phyloP scores from a whole-genome alignment of 2,888 invertebrate genomes.

The Heliconius ismenius region DNA sequence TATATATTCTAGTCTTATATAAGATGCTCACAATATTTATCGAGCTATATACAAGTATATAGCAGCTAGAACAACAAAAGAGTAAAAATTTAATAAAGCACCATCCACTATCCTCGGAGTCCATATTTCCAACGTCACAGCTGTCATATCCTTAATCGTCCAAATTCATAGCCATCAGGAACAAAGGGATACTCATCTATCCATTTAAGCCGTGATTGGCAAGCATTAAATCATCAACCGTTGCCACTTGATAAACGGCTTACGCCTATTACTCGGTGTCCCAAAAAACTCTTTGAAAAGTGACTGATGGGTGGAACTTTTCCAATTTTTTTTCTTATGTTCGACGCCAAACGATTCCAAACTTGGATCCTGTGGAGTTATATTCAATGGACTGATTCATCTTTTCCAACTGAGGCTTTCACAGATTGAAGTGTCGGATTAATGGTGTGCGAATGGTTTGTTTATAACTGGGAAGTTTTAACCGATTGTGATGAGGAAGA shows the following conservation, averaged over 20 bases:
- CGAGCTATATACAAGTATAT: background rate
- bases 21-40: no score
- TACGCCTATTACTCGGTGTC: conserved; percentile 46
- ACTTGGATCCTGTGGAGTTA: conserved; percentile 45
- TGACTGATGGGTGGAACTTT: conserved; percentile 51
- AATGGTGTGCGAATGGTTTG: conserved; percentile 38
- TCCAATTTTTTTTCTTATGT: conserved; percentile 46
- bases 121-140: conserved; percentile 25
- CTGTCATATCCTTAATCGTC: conserved; percentile 36
- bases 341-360: conserved; percentile 39
- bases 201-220: conserved; percentile 44
- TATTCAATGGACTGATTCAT: conserved; percentile 43
- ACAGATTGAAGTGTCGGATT: conserved; percentile 33
- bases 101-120: conserved; percentile 5
- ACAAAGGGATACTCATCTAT: conserved; percentile 39
- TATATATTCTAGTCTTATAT: no score
- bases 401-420: conserved; percentile 37
- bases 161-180: conserved; percentile 35
- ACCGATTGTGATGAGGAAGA: background rate
- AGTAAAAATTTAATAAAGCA: background rate
- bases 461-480: conserved; percentile 17
- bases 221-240: conserved; percentile 44
- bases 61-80: background rate
- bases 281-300: conserved; percentile 47
- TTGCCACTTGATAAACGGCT: conserved; percentile 44